Conservation (phyloP, 2,888 invertebrate genomes). For the Lamellibrachia columna region DNA sequence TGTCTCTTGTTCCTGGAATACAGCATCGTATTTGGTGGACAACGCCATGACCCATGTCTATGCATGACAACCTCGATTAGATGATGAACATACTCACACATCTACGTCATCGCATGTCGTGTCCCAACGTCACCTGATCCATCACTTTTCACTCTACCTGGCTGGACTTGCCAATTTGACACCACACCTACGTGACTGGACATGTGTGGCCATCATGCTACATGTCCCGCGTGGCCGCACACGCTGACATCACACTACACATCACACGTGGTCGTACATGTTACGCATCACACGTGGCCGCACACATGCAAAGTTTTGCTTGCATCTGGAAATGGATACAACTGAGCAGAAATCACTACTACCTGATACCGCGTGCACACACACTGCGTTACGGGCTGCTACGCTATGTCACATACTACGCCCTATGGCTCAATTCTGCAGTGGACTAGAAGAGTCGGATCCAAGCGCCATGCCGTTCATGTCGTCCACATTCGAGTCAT, state of each 20-base stretch:
- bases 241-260: neutral
- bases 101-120: neutral
- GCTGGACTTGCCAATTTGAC: neutral
- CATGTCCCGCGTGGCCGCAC: neutral
- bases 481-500: constrained; percentile 68
- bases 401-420: constrained; percentile 6
- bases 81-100: too few relatives aligned
- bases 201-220: neutral
- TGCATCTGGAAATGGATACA: constrained; percentile 9
- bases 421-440: constrained; percentile 20
- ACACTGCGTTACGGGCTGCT: constrained; percentile 6
- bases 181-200: neutral
- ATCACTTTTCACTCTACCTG: neutral
- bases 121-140: neutral
- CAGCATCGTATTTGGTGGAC: constrained; percentile 6
- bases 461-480: constrained; percentile 21
- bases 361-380: neutral
- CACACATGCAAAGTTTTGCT: neutral
- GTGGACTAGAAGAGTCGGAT: neutral
- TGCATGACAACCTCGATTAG: neutral
- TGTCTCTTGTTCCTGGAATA: neutral
- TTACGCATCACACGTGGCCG: neutral
- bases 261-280: neutral
- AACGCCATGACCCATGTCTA: neutral
- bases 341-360: constrained; percentile 16